Base-by-base conservation (phyloP, 2,113 vertebrate genomes). In the Brachyistius frenatus region DNA sequence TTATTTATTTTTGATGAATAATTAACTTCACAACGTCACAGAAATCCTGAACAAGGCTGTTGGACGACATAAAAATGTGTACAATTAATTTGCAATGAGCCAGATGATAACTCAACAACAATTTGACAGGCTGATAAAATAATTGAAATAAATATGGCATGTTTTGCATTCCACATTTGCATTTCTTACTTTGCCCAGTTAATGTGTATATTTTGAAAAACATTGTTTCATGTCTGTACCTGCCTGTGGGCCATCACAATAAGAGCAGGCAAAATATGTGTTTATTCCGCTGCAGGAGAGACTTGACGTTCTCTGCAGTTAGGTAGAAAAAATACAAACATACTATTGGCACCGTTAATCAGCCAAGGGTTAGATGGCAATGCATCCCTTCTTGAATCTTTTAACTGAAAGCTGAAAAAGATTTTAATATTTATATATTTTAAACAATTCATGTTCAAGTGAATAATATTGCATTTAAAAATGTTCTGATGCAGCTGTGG, bases 1-100 rank as follows among this genome's bases (percentile, higher is more conserved):
- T 88, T 84, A 89, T 89, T 85, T 73, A 85, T 83, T 37, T 37
- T 23, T 71, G 6, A 56, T 88, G 73, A 85, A 88, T 84, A 78
- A 84, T 78, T 30, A 77, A 86, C 5, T 2, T 5, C 23, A 23
- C 23, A 77, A 58, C 63, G 73, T 61, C 58, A 66, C 46, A 69
- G 70, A 55, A 66, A 13, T 66, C 33, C 66, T 41, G 9, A 81
- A 65, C 39, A 56, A 60, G 52, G 65, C 55, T 65, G 32, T 53
- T 37, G 65, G 64, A 63, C 58, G 47, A 53, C 16, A 49, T 50
- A 15, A 30, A 73, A 53, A 69, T 64, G 16, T 52, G n/a, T 54
- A 37, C 5, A 53, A 46, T 76, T 49, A 15, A 57, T 62, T 71
- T 66, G 7, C n/a, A n/a, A 36, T 33, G 8, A 76, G 7, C 32